Conservation (phyloP, 2,888 invertebrate genomes). For the Flabesymbios commensalis region DNA sequence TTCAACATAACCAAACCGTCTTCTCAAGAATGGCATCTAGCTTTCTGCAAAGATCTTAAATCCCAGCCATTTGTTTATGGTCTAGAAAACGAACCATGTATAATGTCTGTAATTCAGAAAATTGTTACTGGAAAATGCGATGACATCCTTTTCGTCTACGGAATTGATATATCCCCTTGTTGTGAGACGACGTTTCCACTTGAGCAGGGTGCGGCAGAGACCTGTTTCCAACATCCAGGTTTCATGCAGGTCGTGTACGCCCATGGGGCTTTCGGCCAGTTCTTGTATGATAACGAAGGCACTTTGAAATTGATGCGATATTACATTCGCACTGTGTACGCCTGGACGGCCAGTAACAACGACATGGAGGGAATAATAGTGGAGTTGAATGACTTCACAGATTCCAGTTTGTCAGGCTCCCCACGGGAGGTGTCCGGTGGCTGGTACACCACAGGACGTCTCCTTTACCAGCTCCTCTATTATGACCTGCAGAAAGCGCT, state of each 20-base stretch:
- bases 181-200: neutral
- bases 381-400: constrained; percentile 78
- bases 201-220: neutral
- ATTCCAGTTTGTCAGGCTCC: constrained; percentile 70
- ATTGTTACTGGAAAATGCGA: no score
- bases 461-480: constrained; percentile 80
- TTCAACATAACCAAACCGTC: constrained; percentile 85
- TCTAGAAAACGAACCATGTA: no score
- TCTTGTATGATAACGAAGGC: constrained; percentile 2
- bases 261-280: neutral
- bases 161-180: neutral
- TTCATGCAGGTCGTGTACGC: neutral
- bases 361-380: constrained; percentile 78
- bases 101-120: no score
- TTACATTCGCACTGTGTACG: neutral
- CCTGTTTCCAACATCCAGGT: neutral
- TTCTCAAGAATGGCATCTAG: constrained; percentile 74
- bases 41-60: constrained; percentile 72
- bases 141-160: no score
- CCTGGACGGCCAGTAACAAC: constrained; percentile 66
- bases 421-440: constrained; percentile 74
- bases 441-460: constrained; percentile 23
- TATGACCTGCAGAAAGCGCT: constrained; percentile 86
- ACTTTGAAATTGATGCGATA: neutral
- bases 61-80: neutral